Evolutionary conservation across 2,797 vertebrate species (phyloP), one percentile per base, ranked within the genome.

Genomic region (Smutsia gigantea): DNA sequence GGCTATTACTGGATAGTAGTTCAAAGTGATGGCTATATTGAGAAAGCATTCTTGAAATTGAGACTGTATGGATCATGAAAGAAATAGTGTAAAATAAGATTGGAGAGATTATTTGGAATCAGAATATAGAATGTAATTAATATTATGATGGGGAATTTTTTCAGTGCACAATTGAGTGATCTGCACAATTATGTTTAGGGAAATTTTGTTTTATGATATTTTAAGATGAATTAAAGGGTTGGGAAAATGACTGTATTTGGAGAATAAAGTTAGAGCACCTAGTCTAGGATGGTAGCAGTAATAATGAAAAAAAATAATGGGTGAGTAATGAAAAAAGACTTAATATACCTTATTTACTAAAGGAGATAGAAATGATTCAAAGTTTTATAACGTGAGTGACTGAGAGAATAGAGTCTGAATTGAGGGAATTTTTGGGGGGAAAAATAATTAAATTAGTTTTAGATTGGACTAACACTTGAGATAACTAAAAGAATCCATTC

Each of bases 401-500:
- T 11, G 37, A 78, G 34, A 85, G 14, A 78, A 64, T 78, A 55
- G 23, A 57, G 5, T 66, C 19, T 68, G 49, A 93, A 49, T 64
- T 49, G 15, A 13, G 5, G 59, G 17, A 82, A 18, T 25, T 68
- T 89, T 63, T 27, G 7, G 13, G n/a, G 51, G 31, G 7, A 19
- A 25, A 84, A 13, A 78, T 59, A 69, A 63, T 63, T 15, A 93
- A 21, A 79, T 55, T 84, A 9, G 7, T 89, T 95, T 63, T 89
- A 72, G 37, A 85, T 85, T 85, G 71, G 10, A 85, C 12, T 79
- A 72, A 93, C 25, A 79, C 39, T 4, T 72, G 37, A 86, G 39
- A 86, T 55, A 74, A 66, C 21, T 93, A 31, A 39, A 95, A 95
- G n/a, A 79, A 72, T 23, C 39, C 78, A 71, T 51, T 86, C 9